Evolutionary conservation across 2,113 vertebrate genomes (phyloP).

Genomic region (Albula goreensis): DNA sequence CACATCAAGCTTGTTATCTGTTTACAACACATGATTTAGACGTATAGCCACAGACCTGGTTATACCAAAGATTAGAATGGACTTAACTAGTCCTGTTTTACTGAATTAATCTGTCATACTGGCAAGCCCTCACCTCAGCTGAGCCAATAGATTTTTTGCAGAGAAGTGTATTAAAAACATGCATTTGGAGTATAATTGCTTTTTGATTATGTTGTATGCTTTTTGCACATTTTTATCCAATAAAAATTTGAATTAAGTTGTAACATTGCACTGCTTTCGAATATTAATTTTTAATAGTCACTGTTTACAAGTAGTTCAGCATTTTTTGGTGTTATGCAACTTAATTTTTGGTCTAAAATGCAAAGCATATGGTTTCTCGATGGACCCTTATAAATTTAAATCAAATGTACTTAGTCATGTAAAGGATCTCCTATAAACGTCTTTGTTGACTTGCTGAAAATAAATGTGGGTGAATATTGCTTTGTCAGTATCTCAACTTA

Average conservation of each 20-base stretch:
- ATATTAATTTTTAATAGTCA: slow-evolving; percentile 47
- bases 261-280: slow-evolving; percentile 43
- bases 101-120: slow-evolving; percentile 47
- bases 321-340: slow-evolving; percentile 37
- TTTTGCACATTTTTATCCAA: slow-evolving; percentile 64
- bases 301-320: slow-evolving; percentile 46
- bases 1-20: slow-evolving; percentile 46
- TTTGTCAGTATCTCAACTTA: slow-evolving; percentile 1
- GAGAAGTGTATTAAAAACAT: slow-evolving; percentile 41
- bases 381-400: slow-evolving; percentile 18
- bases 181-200: slow-evolving; percentile 49
- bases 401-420: slow-evolving; percentile 18
- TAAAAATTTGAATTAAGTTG: slow-evolving; percentile 50
- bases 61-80: slow-evolving; percentile 67
- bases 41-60: slow-evolving; percentile 67
- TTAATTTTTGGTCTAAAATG: slow-evolving; percentile 47
- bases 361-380: slow-evolving; percentile 38
- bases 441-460: slow-evolving; percentile 6
- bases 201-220: slow-evolving; percentile 60
- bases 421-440: not conserved
- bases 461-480: slow-evolving; percentile 9
- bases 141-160: slow-evolving; percentile 41
- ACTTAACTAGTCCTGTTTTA: slow-evolving; percentile 32
- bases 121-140: slow-evolving; percentile 40
- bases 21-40: slow-evolving; percentile 39